Evolutionary conservation across 2,888 invertebrate species (phyloP).

Genomic region (Drosophila maculinotata): DNA sequence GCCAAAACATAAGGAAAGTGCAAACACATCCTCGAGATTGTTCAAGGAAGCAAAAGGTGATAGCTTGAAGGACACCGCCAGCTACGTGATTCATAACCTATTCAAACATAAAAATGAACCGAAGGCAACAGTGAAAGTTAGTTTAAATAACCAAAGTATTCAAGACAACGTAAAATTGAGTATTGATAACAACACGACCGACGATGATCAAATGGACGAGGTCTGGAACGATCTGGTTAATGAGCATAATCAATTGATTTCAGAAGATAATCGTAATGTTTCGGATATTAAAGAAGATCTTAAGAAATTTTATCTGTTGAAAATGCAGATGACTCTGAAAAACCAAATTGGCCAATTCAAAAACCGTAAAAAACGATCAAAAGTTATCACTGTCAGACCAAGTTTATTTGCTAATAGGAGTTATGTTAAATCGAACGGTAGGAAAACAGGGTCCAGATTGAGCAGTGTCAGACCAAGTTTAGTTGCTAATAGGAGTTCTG

Average conservation of each 20-base stretch:
- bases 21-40: too few relatives aligned
- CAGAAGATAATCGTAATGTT: background rate
- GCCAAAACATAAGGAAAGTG: too few relatives aligned
- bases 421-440: background rate
- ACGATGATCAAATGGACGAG: background rate
- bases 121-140: too few relatives aligned
- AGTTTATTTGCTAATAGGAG: background rate
- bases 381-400: background rate
- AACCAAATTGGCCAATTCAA: background rate
- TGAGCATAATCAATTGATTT: slow-evolving; percentile 5
- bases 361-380: background rate
- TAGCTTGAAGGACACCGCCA: too few relatives aligned
- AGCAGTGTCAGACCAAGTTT: background rate
- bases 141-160: too few relatives aligned
- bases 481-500: rapidly evolving
- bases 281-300: slow-evolving; percentile 2
- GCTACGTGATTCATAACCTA: too few relatives aligned
- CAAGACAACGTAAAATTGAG: background rate
- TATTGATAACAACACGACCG: background rate
- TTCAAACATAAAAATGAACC: too few relatives aligned
- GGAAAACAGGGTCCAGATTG: too few relatives aligned
- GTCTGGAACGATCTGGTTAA: background rate
- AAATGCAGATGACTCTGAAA: slow-evolving; percentile 17
- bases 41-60: too few relatives aligned
- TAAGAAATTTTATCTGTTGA: background rate